These are phyloP conservation scores for Elymnias hypermnestra DNA, from an alignment of 1,140 invertebrate species.

Conservation along the genomic window DNA sequence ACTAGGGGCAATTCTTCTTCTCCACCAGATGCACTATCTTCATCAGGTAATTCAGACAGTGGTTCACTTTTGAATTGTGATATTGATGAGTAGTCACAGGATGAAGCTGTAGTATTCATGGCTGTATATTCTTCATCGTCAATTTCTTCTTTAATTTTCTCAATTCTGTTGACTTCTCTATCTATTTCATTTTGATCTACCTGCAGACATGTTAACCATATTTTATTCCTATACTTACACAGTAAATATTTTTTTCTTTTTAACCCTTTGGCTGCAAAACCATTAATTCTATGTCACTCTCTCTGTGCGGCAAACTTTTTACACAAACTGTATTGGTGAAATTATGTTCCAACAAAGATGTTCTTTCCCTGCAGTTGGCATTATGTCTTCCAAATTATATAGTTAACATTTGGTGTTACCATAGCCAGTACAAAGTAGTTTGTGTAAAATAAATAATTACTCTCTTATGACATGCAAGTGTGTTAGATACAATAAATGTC, in stretches of 20 bases:
- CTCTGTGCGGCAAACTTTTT: no score
- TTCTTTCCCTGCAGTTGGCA: no score
- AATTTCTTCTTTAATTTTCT: conserved; percentile 47
- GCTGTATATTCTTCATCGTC: conserved; percentile 54
- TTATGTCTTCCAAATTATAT: no score
- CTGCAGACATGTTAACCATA: not conserved
- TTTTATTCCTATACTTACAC: not conserved
- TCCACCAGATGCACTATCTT: conserved; percentile 66
- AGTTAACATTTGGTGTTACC: no score
- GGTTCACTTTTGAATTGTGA: conserved; percentile 78
- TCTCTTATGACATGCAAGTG: no score
- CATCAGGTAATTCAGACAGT: conserved; percentile 56
- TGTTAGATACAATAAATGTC: no score
- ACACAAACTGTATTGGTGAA: no score
- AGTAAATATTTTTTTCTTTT: not conserved
- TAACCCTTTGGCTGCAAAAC: not conserved
- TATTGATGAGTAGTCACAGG: conserved; percentile 81
- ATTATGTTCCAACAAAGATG: no score
- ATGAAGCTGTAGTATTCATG: conserved; percentile 76
- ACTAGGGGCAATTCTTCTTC: conserved; percentile 83
- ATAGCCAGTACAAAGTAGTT: no score
- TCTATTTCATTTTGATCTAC: conserved; percentile 30
- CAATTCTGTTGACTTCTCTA: conserved; percentile 7
- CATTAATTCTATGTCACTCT: no score
- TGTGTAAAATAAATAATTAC: no score